These are phyloP conservation scores for Spermophilus dauricus DNA, from an alignment of 2,113 vertebrate genomes.

Conservation along the genomic window DNA sequence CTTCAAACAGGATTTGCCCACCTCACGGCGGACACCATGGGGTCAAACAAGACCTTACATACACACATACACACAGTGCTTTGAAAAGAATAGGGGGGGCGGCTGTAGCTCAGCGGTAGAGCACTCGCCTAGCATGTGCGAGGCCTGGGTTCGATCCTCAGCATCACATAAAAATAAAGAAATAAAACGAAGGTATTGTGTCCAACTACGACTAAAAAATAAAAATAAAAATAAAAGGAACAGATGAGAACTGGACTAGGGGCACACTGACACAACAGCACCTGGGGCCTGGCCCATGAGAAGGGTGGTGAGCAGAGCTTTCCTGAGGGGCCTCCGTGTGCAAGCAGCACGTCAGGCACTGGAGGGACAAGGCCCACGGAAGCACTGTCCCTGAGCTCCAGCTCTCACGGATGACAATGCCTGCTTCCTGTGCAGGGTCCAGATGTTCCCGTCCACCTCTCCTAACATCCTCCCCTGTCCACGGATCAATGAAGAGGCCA, in stretches of 20 bases:
- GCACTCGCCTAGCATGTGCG: too few relatives aligned
- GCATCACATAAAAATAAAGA: too few relatives aligned
- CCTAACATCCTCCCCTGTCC: not conserved
- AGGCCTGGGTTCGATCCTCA: too few relatives aligned
- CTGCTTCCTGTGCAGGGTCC: accelerated
- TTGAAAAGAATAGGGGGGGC: not conserved
- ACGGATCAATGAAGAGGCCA: accelerated
- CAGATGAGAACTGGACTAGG: not conserved
- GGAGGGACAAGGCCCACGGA: accelerated
- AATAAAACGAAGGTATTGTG: too few relatives aligned
- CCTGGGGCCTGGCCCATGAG: not conserved
- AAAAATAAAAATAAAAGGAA: not conserved
- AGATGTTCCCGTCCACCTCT: too few relatives aligned
- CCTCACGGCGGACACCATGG: not conserved
- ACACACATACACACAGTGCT: not conserved
- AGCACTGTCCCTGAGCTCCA: not conserved
- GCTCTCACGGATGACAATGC: not conserved
- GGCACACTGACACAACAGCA: not conserved
- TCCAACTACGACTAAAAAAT: too few relatives aligned
- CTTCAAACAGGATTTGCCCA: not conserved
- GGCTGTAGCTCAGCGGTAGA: too few relatives aligned
- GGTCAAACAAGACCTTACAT: not conserved
- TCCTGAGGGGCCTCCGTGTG: not conserved
- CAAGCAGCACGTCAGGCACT: not conserved
- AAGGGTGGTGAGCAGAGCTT: not conserved